Evolutionary conservation across 1,140 invertebrate genomes (phyloP).

Genomic region (Ruditapes philippinarum): DNA sequence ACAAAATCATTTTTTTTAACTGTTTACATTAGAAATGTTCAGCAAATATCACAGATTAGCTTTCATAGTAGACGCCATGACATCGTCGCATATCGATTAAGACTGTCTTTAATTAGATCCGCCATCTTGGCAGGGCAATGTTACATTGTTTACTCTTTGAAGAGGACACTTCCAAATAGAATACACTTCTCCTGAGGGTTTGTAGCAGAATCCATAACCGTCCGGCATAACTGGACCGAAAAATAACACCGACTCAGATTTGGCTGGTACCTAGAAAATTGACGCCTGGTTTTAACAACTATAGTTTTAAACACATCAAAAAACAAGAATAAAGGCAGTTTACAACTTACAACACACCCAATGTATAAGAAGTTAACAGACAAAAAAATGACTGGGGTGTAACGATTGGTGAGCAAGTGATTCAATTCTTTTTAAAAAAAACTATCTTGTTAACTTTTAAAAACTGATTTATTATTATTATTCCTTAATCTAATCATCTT

Average conservation of each 20-base stretch:
- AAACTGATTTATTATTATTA: too few relatives aligned
- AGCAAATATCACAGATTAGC: constrained; percentile 52
- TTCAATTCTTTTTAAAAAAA: too few relatives aligned
- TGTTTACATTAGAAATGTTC: not conserved
- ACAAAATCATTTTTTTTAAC: too few relatives aligned
- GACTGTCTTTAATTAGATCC: constrained; percentile 14
- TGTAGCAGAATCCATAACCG: constrained; percentile 88
- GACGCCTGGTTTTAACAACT: too few relatives aligned
- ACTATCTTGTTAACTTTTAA: too few relatives aligned
- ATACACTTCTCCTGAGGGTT: constrained; percentile 85
- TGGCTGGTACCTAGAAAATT: constrained; percentile 84
- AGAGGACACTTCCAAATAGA: constrained; percentile 85
- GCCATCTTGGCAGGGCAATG: constrained; percentile 42
- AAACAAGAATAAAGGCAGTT: too few relatives aligned
- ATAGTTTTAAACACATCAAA: too few relatives aligned
- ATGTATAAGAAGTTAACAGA: too few relatives aligned
- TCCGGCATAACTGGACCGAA: constrained; percentile 87
- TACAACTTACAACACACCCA: too few relatives aligned
- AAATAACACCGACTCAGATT: constrained; percentile 80
- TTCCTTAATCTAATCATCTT: too few relatives aligned
- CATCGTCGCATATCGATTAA: constrained; percentile 55
- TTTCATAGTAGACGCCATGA: constrained; percentile 31
- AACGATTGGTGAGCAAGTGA: too few relatives aligned
- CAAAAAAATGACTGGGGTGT: too few relatives aligned
- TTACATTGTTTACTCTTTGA: constrained; percentile 79